These are phyloP conservation scores for Steinernema scapterisci DNA, from an alignment of 2,888 invertebrate genomes.

Conservation along the genomic window DNA sequence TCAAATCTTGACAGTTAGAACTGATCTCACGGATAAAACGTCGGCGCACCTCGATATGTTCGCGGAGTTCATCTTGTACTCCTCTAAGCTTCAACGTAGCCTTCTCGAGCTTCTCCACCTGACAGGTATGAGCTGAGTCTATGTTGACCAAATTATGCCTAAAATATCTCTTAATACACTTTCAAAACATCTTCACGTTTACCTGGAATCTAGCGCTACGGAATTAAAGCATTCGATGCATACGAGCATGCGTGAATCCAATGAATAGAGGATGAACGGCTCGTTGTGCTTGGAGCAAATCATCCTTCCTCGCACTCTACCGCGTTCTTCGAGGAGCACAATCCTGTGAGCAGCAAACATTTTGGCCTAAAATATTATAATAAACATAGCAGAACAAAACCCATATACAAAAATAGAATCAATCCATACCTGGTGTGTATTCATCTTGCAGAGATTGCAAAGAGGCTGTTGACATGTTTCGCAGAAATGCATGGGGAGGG, in stretches of 20 bases:
- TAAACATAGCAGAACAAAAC: no score
- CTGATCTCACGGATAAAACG: constrained; percentile 76
- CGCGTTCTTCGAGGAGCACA: constrained; percentile 74
- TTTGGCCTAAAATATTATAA: constrained; percentile 73
- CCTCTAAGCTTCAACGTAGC: constrained; percentile 72
- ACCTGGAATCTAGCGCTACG: constrained; percentile 69
- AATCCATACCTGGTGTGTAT: constrained; percentile 74
- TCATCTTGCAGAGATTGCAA: constrained; percentile 76
- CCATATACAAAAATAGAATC: no score
- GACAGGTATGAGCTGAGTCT: constrained; percentile 78
- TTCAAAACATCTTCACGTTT: neutral
- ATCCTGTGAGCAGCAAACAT: constrained; percentile 80
- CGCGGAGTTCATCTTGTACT: constrained; percentile 75
- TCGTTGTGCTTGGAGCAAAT: constrained; percentile 77
- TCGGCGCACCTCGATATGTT: constrained; percentile 76
- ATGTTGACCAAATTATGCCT: constrained; percentile 71
- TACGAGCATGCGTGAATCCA: constrained; percentile 76
- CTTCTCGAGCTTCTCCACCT: constrained; percentile 77
- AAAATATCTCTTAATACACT: constrained; percentile 26
- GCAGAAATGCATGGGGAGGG: constrained; percentile 78
- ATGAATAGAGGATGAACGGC: constrained; percentile 79
- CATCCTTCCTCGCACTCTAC: constrained; percentile 54
- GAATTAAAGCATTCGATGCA: constrained; percentile 79
- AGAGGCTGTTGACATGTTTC: constrained; percentile 80
- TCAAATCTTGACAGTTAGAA: constrained; percentile 73